Evolutionary conservation across 2,888 invertebrate genomes (phyloP), one percentile per base, ranked within the genome.

Genomic region (Platycheirus albimanus): DNA sequence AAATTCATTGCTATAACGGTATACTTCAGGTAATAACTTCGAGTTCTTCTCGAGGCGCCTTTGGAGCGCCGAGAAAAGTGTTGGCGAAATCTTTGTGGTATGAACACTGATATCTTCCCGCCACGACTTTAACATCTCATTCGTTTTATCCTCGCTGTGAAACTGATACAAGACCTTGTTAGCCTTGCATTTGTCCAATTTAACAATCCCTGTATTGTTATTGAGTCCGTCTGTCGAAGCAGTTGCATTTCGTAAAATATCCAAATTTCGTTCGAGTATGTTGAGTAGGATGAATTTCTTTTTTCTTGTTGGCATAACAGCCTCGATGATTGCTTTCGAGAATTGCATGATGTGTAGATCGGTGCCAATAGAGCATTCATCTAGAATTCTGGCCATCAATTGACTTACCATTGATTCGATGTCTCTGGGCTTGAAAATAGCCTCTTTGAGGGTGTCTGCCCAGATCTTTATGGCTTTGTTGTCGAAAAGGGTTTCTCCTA

Each of bases 251-350:
- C 86, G 87, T 24, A 90, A 69, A 45, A 89, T 86, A 5, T 86
- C 81, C n/a, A 90, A 77, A 41, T 89, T 85, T 2, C 87, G 86
- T 63, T 90, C 90, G n/a, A 89, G 85, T 63, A 90, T 87, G 24
- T 90, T 87, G 5, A 90, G 79, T 7, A 90, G 80, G 75, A 90
- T 85, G 70, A 85, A 88, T 28, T 87, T 87, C 24, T 86, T 85
- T 8, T 86, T 78, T 0, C 88, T 86, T 71, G 85, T 86, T 1
- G 90, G 86, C 51, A 86, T 80, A 17, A 63, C 76, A 1, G 87
- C 69, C 47, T 86, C 85, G 0, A 87, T 43, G 33, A 87, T 86
- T 47, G 89, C 85, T 41, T 86, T 88, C 2, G 87, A 85, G 24
- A 86, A 85, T 19, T 89, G 86, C 75, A 90, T 69, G 47, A 86